Evolutionary conservation across 1,140 invertebrate species (phyloP), one percentile per base, ranked within the genome.

Genomic region (Fopius arisanus): DNA sequence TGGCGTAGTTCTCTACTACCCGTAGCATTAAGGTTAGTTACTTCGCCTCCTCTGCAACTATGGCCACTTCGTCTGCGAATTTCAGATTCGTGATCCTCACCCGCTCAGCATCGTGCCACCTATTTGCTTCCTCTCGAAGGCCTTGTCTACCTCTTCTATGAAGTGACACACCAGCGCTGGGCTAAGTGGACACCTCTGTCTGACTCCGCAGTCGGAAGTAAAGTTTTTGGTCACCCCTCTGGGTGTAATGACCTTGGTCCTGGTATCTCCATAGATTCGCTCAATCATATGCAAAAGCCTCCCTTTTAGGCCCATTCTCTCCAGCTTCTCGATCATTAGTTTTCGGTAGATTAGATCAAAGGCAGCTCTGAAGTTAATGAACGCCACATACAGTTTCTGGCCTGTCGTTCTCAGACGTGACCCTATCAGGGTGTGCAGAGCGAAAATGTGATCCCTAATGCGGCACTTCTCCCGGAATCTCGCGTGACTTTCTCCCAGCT

Each of bases 361-460:
- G 2, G 40, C 40, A 14, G 40, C 40, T 12, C 40, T 3, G 12
- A 43, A 43, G 12, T 43, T 12, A 43, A 43, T 43, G 14, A 70
- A 70, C 1, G 67, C 67, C 2, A 26, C 40, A 19, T 62, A 43
- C 12, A 67, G 9, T 54, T 73, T 69, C 19, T 40, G n/a, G 37
- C 41, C n/a, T 70, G 65, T 31, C 16, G 48, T 26, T 19, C 40
- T 43, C 6, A 48, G 9, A 10, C 19, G 63, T 21, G 66, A 69
- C 6, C 19, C 41, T 37, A 76, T 73, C n/a, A 67, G 0, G 28
- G 48, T 29, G 28, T 74, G 73, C 12, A 72, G 3, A 0, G 43
- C 14, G 19, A 73, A 73, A 23, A 77, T 73, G 12, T 77, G 67
- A 2, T 77, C 71, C 29, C 67, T 70, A 19, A 43, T 70, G 26